Conservation (phyloP, 2,888 invertebrate species). For the Thereva nobilitata region DNA sequence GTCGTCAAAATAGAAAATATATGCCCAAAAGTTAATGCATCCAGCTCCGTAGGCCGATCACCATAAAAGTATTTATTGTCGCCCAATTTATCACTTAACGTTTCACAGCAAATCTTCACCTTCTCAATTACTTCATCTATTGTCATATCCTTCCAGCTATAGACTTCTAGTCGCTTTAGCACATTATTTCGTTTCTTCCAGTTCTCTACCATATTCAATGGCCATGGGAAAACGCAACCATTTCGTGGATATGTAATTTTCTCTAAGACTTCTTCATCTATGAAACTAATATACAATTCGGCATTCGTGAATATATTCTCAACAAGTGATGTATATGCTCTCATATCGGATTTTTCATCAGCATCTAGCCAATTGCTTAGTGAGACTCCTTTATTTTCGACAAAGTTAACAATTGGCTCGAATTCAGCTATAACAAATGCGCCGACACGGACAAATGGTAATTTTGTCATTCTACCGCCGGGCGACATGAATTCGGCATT, state of each 20-base stretch:
- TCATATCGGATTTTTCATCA: constrained; percentile 85
- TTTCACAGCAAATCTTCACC: constrained; percentile 71
- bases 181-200: constrained; percentile 74
- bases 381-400: constrained; percentile 80
- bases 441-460: constrained; percentile 92
- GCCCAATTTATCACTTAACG: constrained; percentile 82
- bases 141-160: constrained; percentile 81
- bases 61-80: constrained; percentile 83
- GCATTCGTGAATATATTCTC: constrained; percentile 88
- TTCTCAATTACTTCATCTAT: constrained; percentile 76
- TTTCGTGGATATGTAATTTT: constrained; percentile 83
- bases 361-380: constrained; percentile 73
- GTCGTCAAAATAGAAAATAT: constrained; percentile 94
- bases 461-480: constrained; percentile 70
- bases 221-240: constrained; percentile 92
- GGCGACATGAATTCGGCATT: constrained; percentile 99
- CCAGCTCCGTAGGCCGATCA: constrained; percentile 87
- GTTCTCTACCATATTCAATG: constrained; percentile 81
- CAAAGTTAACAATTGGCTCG: constrained; percentile 88
- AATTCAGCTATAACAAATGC: constrained; percentile 87
- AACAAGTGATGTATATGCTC: constrained; percentile 90
- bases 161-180: constrained; percentile 71
- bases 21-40: constrained; percentile 96
- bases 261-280: constrained; percentile 76
- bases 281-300: constrained; percentile 89